Base-by-base conservation (phyloP, 2,113 vertebrate species). In the Heterotis niloticus region DNA sequence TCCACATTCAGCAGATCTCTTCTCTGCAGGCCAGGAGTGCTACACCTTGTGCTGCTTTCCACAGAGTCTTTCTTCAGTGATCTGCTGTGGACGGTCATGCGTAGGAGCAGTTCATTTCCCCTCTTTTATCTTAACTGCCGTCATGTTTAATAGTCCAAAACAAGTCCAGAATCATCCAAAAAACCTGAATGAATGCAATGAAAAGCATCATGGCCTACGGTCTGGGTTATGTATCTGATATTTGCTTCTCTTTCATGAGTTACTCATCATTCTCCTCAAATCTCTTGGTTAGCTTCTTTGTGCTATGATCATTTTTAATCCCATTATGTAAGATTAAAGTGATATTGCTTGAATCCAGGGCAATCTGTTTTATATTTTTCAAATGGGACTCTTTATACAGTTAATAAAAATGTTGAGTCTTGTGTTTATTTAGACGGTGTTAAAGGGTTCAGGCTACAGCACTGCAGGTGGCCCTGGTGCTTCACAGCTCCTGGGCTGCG, bases 111-210 rank as follows among this genome's bases (percentile, higher is more conserved):
- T 89, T 92, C 90, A 90, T 90, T 93, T 92, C 93, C 91, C 88
- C 92, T 91, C 92, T 91, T 93, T 93, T 94, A 93, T 92, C 90
- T 93, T 93, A 92, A 93, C 92, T 93, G 92, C 26, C 92, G 91
- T 94, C 86, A 92, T 93, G 92, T 92, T 92, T 92, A 92, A 92
- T 92, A 92, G 92, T 92, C 90, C 90, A 88, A 89, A 88, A 90
- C 89, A 91, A 91, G 84, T 91, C 88, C 91, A 90, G 90, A 90
- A 92, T 93, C 91, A 92, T 85, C 92, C 91, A 93, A 92, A 92
- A 88, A 51, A 51, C 64, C 24, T 73, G 13, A 26, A 44, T 16
- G 20, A 34, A 56, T 73, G 11, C 4, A 20, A 51, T 20, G 29
- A 28, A 13, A 34, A 59, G 14, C 26, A 26, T 23, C 34, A 60